Conservation (phyloP, 1,140 invertebrate genomes). For the Bombus difficillimus region DNA sequence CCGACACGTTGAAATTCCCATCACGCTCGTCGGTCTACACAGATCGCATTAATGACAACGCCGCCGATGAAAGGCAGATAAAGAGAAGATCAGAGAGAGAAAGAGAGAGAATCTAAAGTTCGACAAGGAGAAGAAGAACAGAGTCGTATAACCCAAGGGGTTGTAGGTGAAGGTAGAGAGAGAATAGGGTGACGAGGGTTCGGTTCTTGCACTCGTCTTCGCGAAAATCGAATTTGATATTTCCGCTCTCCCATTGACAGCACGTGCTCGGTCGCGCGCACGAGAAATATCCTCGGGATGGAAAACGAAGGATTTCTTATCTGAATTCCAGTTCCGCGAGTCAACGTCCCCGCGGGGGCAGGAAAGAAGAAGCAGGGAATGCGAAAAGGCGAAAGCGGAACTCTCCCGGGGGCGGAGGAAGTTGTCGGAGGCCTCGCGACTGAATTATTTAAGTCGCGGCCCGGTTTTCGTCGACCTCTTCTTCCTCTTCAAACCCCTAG, state of each 20-base stretch:
- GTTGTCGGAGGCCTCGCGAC: slow-evolving; percentile 58
- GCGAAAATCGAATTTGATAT: slow-evolving; percentile 72
- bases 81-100: not conserved
- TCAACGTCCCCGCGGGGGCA: not conserved
- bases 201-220: not conserved
- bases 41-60: slow-evolving; percentile 48
- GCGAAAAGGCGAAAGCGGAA: slow-evolving; percentile 61
- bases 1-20: slow-evolving; percentile 42
- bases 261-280: slow-evolving; percentile 49
- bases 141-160: not conserved
- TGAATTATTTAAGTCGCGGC: slow-evolving; percentile 73
- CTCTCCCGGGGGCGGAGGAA: slow-evolving; percentile 43
- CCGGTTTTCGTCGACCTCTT: slow-evolving; percentile 41
- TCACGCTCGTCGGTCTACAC: slow-evolving; percentile 28
- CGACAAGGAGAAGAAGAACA: not conserved
- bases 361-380: slow-evolving; percentile 36
- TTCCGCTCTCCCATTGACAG: slow-evolving; percentile 71
- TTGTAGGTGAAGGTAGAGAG: not conserved
- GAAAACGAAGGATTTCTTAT: slow-evolving; percentile 65
- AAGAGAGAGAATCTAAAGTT: not conserved
- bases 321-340: slow-evolving; percentile 29
- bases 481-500: not conserved
- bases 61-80: not conserved
- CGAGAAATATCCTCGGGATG: slow-evolving; percentile 61
- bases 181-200: slow-evolving; percentile 4